Evolutionary conservation across 2,888 invertebrate species (phyloP).

Genomic region (Ceriagrion tenellum): DNA sequence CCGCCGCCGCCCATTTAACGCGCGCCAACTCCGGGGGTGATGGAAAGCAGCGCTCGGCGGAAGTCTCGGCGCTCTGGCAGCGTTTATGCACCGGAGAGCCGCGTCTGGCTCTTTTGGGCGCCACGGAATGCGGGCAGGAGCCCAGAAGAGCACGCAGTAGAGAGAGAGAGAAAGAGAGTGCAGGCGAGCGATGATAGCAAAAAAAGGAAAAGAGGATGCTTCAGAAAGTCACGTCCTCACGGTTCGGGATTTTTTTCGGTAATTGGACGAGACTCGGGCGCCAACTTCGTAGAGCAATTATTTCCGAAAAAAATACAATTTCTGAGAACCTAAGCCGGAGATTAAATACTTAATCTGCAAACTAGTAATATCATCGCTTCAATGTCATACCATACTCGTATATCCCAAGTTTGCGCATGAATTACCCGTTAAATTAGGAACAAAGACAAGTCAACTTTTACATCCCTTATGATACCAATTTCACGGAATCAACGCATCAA

Average conservation of each 20-base stretch:
- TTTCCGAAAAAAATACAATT: too few species aligned
- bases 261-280: background rate
- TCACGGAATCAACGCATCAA: too few species aligned
- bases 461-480: too few species aligned
- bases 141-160: background rate
- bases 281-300: too few species aligned
- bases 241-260: background rate
- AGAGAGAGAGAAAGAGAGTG: too few species aligned
- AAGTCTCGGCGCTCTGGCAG: background rate
- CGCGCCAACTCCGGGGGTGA: background rate
- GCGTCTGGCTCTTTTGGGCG: background rate
- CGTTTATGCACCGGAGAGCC: background rate
- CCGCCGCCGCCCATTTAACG: background rate
- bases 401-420: too few species aligned
- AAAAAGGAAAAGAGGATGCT: background rate
- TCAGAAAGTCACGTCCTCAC: background rate
- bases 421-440: too few species aligned
- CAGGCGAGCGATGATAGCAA: background rate
- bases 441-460: too few species aligned
- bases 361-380: too few species aligned
- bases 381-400: too few species aligned
- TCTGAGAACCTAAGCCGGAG: too few species aligned
- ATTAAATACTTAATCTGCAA: too few species aligned
- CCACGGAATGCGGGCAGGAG: background rate
- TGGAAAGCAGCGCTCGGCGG: slow-evolving; percentile 3